Evolutionary conservation across 2,113 vertebrate genomes (phyloP).

Genomic region (Pachypanchax playfairii): DNA sequence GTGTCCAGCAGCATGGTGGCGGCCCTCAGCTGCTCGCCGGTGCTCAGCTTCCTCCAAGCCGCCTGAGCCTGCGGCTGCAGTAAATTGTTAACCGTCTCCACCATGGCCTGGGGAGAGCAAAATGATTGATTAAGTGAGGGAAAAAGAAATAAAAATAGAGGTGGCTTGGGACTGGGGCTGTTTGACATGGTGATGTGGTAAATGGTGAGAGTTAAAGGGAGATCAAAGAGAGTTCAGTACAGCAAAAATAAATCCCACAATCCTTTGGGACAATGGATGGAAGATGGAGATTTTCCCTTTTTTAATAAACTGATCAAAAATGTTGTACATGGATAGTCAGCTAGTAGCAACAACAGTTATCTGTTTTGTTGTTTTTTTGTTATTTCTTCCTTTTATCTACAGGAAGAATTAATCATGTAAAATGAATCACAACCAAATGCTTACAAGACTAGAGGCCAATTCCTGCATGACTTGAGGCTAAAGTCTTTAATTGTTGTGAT

Average conservation of each 20-base stretch:
- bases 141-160: constrained; percentile 18
- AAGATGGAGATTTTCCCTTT: neutral
- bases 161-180: constrained; percentile 18
- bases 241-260: constrained; percentile 23
- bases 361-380: constrained; percentile 36
- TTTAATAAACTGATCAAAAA: constrained; percentile 20
- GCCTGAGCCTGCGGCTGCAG: constrained; percentile 91
- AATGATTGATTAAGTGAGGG: constrained; percentile 45
- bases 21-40: constrained; percentile 88
- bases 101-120: constrained; percentile 89
- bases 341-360: neutral
- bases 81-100: constrained; percentile 98
- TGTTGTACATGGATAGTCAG: constrained; percentile 11
- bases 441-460: constrained; percentile 54
- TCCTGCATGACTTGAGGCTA: constrained; percentile 57
- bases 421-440: constrained; percentile 49
- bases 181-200: constrained; percentile 43
- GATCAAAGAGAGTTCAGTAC: constrained; percentile 19
- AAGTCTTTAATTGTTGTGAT: constrained; percentile 68
- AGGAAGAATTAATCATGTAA: constrained; percentile 48
- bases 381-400: constrained; percentile 33
- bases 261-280: constrained; percentile 21
- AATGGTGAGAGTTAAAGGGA: constrained; percentile 31
- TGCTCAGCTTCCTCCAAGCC: constrained; percentile 90
- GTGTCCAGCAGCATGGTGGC: constrained; percentile 97